A percentile compares a stretch with the other conserved stretches of the same genome.
phyloP scores from a whole-genome alignment of 2,113 vertebrate species.

The Octodon degus region DNA sequence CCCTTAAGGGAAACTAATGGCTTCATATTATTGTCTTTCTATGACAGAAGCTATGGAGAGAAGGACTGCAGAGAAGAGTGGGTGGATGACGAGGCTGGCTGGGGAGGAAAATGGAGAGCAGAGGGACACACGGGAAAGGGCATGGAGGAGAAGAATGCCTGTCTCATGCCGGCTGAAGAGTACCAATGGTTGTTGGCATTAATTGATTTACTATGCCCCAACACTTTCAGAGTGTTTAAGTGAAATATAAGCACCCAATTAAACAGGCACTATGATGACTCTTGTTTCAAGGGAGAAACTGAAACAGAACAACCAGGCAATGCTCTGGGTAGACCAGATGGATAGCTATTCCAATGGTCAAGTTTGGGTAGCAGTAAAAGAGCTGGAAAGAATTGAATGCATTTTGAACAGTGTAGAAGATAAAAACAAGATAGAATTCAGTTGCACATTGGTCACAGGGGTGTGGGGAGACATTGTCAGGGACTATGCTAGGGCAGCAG shows the following conservation, averaged over 20 bases:
- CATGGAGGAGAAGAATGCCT: not conserved
- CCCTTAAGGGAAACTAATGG: not conserved
- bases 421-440: not conserved
- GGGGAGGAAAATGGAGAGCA: not conserved
- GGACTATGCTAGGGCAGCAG: not conserved
- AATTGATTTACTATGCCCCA: not conserved
- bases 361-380: not conserved
- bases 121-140: not conserved
- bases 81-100: too few relatives aligned
- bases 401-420: not conserved
- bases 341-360: not conserved
- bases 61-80: not conserved
- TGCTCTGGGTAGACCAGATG: not conserved
- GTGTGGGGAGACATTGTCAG: not conserved
- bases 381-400: too few relatives aligned
- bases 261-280: not conserved
- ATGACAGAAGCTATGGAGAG: not conserved
- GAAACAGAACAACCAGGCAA: not conserved
- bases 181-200: too few relatives aligned
- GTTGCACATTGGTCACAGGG: not conserved
- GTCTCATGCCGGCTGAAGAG: not conserved
- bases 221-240: not conserved
- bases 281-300: not conserved
- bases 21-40: not conserved
- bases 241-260: not conserved